Conservation (phyloP, 2,113 vertebrate genomes). For the Odobenus rosmarus region DNA sequence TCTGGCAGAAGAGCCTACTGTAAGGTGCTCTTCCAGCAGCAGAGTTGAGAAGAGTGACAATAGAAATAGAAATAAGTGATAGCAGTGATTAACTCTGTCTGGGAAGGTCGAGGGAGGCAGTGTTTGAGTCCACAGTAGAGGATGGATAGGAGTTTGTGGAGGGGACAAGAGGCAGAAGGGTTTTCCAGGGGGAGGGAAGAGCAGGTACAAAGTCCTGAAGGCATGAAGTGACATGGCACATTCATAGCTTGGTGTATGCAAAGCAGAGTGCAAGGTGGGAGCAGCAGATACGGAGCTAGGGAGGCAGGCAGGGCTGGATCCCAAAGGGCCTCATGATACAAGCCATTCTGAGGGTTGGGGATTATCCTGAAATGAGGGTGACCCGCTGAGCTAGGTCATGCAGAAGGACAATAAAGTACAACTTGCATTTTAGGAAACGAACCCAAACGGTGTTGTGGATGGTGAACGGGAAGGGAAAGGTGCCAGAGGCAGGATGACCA, state of each 20-base stretch:
- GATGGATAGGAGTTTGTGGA: not conserved
- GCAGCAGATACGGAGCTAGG: not conserved
- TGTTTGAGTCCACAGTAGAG: not conserved
- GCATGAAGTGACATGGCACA: rapidly evolving
- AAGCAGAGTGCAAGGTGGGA: not conserved
- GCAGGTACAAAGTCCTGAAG: not conserved
- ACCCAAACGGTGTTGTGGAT: not conserved
- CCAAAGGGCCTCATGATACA: not conserved
- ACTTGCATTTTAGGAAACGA: not conserved
- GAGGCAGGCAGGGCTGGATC: not conserved
- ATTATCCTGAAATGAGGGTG: not conserved
- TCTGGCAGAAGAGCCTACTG: not conserved
- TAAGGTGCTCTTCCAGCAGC: not conserved
- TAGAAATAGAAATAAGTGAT: not conserved
- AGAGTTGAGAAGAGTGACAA: not conserved
- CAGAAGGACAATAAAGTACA: not conserved
- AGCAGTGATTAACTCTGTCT: not conserved
- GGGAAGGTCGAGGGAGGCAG: not conserved
- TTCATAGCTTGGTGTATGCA: not conserved
- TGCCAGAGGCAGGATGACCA: not conserved
- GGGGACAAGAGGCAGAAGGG: not conserved
- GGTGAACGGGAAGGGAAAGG: not conserved
- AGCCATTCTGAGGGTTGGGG: not conserved
- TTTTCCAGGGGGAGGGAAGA: not conserved
- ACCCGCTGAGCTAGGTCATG: not conserved